A percentile compares a stretch with the other conserved stretches of the same genome.
phyloP scores from a whole-genome alignment of 37 sponge, comb jelly and placozoan genomes.

The Hexactinellida sp. region DNA sequence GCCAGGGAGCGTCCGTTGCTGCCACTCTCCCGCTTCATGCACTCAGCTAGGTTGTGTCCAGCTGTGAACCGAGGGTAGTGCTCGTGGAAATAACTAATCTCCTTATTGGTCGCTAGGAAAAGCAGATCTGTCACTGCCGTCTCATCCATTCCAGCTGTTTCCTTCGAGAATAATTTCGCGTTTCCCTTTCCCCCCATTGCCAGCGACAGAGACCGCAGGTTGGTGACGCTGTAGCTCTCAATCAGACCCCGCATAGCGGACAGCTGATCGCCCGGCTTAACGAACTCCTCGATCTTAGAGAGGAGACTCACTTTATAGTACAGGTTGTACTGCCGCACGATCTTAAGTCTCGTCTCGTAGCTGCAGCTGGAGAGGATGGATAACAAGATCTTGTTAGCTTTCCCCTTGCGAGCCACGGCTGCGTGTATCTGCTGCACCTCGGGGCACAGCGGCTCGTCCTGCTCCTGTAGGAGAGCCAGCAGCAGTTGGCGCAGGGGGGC shows the following conservation, averaged over 20 bases:
- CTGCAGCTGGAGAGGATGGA: not conserved
- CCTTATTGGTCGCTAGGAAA: not conserved
- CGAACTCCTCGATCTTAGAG: not conserved
- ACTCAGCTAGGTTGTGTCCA: not conserved
- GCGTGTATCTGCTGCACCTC: not conserved
- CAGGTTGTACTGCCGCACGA: not conserved
- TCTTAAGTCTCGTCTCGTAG: not conserved
- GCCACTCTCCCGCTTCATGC: not conserved
- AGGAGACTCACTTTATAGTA: not conserved
- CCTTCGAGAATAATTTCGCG: not conserved
- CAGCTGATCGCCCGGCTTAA: not conserved
- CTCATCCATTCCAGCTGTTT: not conserved
- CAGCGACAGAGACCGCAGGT: not conserved
- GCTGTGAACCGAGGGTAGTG: not conserved
- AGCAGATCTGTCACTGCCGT: not conserved
- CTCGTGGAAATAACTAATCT: slow-evolving; percentile 1
- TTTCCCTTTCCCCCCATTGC: not conserved
- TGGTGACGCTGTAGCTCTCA: not conserved
- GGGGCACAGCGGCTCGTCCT: not conserved
- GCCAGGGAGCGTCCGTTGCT: not conserved
- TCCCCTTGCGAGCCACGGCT: not conserved
- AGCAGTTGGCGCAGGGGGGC: not conserved
- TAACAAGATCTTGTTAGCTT: not conserved
- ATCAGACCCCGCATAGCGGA: not conserved
- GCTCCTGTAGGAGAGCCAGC: not conserved